These are phyloP conservation scores for Agrilus planipennis DNA, from an alignment of 1,140 invertebrate species.

Conservation along the genomic window DNA sequence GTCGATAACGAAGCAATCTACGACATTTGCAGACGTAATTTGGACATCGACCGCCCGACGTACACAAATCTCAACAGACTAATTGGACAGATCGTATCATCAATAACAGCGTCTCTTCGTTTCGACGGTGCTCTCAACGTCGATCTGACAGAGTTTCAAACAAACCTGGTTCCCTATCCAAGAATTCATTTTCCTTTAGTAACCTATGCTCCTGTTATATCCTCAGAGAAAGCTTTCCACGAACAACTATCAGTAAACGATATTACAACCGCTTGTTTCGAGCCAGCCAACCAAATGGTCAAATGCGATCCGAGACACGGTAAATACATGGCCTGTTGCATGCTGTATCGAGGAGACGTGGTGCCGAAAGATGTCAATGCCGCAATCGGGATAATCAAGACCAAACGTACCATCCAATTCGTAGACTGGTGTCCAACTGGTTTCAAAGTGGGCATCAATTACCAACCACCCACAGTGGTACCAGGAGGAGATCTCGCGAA, in stretches of 20 bases:
- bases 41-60: constrained; percentile 49
- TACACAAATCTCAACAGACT: constrained; percentile 51
- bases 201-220: constrained; percentile 50
- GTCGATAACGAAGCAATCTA: constrained; percentile 60
- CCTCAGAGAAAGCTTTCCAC: constrained; percentile 50
- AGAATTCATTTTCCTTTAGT: constrained; percentile 57
- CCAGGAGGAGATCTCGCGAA: constrained; percentile 70
- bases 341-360: constrained; percentile 4
- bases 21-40: constrained; percentile 52
- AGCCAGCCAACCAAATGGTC: constrained; percentile 22
- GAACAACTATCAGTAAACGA: constrained; percentile 49
- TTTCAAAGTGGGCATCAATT: constrained; percentile 74
- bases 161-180: constrained; percentile 54
- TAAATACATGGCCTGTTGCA: constrained; percentile 7
- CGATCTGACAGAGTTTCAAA: constrained; percentile 72
- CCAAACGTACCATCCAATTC: constrained; percentile 3
- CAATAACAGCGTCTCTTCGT: constrained; percentile 53
- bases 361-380: constrained; percentile 7
- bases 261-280: constrained; percentile 50
- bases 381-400: constrained; percentile 2
- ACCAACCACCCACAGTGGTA: constrained; percentile 75
- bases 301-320: constrained; percentile 6
- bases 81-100: constrained; percentile 60
- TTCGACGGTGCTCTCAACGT: constrained; percentile 35
- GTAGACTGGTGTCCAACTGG: constrained; percentile 35